Evolutionary conservation across 2,888 invertebrate species (phyloP).

Genomic region (Gari tellinella): DNA sequence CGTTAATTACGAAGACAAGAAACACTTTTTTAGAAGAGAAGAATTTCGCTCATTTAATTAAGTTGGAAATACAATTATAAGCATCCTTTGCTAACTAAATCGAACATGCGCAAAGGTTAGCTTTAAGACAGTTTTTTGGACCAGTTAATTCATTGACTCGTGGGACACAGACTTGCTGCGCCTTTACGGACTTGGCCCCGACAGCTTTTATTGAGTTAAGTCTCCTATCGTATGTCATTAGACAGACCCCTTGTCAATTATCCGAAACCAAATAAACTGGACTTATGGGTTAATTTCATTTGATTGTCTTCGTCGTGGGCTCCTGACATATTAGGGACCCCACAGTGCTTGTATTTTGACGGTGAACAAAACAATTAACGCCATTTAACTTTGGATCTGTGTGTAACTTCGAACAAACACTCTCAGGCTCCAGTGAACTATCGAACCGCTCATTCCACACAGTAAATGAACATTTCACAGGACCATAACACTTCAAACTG

Average conservation of each 20-base stretch:
- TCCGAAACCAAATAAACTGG: constrained; percentile 33
- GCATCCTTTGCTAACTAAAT: too few relatives aligned
- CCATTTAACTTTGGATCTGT: too few relatives aligned
- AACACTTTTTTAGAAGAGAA: too few relatives aligned
- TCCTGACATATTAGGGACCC: too few relatives aligned
- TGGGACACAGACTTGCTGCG: too few relatives aligned
- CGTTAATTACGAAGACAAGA: constrained; percentile 2
- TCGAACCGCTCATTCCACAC: background rate
- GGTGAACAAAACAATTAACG: too few relatives aligned
- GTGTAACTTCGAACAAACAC: background rate
- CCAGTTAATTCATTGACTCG: too few relatives aligned
- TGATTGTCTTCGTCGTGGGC: constrained; percentile 13
- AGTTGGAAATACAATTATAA: too few relatives aligned
- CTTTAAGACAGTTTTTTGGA: too few relatives aligned
- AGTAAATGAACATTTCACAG: background rate
- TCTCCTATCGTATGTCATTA: constrained; percentile 45
- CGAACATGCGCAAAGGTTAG: too few relatives aligned
- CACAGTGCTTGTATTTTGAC: too few relatives aligned
- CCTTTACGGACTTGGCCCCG: background rate
- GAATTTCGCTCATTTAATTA: too few relatives aligned
- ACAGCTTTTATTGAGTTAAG: constrained; percentile 44
- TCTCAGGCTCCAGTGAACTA: background rate
- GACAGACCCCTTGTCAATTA: constrained; percentile 27
- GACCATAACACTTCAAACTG: constrained; percentile 21
- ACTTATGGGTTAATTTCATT: constrained; percentile 50